These are phyloP conservation scores for Aurelia aurita complex sp. Pacific DNA, from an alignment of 30 jellyfish, hydroid and myxozoan genomes.

Conservation along the genomic window DNA sequence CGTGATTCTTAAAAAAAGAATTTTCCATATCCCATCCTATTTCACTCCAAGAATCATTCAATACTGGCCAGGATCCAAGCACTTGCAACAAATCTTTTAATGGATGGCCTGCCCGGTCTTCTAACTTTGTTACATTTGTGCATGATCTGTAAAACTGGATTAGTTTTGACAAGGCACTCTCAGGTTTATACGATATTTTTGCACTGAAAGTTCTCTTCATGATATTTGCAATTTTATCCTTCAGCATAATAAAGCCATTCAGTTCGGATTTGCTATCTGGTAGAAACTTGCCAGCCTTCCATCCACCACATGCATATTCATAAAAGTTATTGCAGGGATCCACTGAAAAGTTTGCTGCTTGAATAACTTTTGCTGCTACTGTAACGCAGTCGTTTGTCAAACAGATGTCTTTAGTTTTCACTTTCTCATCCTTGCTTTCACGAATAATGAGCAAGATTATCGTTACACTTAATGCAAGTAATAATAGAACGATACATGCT, in stretches of 20 bases:
- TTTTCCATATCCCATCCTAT: conserved; percentile 42
- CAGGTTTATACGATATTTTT: neutral
- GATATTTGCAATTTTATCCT: conserved; percentile 30
- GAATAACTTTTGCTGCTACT: conserved; percentile 40
- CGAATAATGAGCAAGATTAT: conserved; percentile 32
- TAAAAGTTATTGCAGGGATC: conserved; percentile 62
- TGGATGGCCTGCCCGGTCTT: conserved; percentile 37
- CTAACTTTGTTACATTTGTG: conserved; percentile 14
- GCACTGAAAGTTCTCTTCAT: conserved; percentile 39
- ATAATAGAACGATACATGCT: neutral
- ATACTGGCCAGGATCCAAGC: conserved; percentile 68
- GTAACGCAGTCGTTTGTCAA: conserved; percentile 32
- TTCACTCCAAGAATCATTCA: conserved; percentile 53
- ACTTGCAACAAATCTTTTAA: conserved; percentile 4
- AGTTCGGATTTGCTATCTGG: conserved; percentile 59
- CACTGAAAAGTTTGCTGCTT: conserved; percentile 49
- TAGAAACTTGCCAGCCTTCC: conserved; percentile 34
- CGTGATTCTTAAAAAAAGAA: conserved; percentile 26
- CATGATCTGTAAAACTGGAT: conserved; percentile 41
- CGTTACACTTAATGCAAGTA: conserved; percentile 16
- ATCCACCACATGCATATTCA: conserved; percentile 74
- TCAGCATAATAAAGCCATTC: conserved; percentile 35
- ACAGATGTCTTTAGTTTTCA: conserved; percentile 1
- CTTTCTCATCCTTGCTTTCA: neutral
- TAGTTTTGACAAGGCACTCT: conserved; percentile 23